Base-by-base conservation (phyloP, 2,888 invertebrate species). In the Serripes groenlandicus region DNA sequence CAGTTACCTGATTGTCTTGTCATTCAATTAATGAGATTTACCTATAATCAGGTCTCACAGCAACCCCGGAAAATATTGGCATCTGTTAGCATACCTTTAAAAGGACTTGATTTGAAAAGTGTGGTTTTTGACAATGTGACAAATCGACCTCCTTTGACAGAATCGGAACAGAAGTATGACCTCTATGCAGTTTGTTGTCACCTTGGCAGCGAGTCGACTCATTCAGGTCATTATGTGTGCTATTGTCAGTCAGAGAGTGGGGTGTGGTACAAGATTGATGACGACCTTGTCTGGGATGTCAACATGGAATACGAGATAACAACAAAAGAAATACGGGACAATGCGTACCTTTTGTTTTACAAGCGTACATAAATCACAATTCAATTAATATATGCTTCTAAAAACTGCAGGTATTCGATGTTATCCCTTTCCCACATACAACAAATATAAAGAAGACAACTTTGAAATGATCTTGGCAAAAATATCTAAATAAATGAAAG, bases 261-360 rank as follows among this genome's bases (percentile, higher is more conserved):
- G 3, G 89, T 87, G 7, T 93, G 93, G 93, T 93, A 91, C 75
- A 92, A 90, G 62, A 92, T 92, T 88, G 94, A 94, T 75, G 94
- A 94, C 84, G 92, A 93, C 54, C 52, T 85, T 7, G 93, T 93
- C 11, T 85, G 87, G 30, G 89, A 91, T 52, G 93, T 94, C 3
- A 93, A 93, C 85, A 94, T 94, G 89, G 91, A 93, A 66, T 93
- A 91, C 85, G 93, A 94, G 86, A 84, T 94, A 34, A 92, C 90
- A 23, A 92, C 91, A 5, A 80, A 86, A 42, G 91, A 92, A 75
- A 88, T 94, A 3, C 73, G 92, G 71, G 92, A 93, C 78, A 94
- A 94, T 90, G 93, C 92, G 11, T 94, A 94, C 77, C 80, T 94
- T 3, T 78, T 94, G 49, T 94, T 94, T 81, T 94, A 94, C 79